Conservation (phyloP, 2,888 invertebrate species). For the Chymomyza fuscimana region DNA sequence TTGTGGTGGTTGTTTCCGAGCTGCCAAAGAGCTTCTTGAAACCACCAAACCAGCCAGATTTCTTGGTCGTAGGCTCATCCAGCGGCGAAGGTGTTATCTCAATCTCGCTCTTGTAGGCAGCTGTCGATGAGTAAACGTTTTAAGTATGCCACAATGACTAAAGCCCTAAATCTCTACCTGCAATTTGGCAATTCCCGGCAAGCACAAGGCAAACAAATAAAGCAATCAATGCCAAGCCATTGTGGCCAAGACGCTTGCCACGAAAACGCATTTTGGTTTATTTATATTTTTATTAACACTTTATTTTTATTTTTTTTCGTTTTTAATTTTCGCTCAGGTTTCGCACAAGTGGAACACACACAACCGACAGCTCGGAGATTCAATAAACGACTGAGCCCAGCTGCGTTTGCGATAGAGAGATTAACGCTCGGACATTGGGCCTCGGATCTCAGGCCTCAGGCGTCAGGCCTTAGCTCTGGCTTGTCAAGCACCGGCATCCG, state of each 20-base stretch:
- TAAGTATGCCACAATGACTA: not conserved
- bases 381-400: conserved; percentile 58
- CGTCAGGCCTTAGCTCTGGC: not conserved
- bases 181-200: conserved; percentile 61
- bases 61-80: conserved; percentile 68
- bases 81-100: conserved; percentile 72
- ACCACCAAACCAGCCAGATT: conserved; percentile 75
- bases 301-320: conserved; percentile 15
- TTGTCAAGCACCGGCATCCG: conserved; percentile 7
- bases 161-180: conserved; percentile 63
- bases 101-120: conserved; percentile 69
- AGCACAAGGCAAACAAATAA: conserved; percentile 53
- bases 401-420: not conserved
- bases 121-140: conserved; percentile 36
- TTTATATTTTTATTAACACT: conserved; percentile 50
- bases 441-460: not conserved
- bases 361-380: conserved; percentile 61
- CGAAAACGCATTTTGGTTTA: conserved; percentile 57
- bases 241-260: conserved; percentile 6
- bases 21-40: conserved; percentile 73
- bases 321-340: conserved; percentile 1
- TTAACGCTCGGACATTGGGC: not conserved
- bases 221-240: conserved; percentile 55
- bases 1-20: conserved; percentile 45
- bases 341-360: conserved; percentile 19